phyloP scores from a whole-genome alignment of 2,797 vertebrate species.

The Tolypeutes matacus region DNA sequence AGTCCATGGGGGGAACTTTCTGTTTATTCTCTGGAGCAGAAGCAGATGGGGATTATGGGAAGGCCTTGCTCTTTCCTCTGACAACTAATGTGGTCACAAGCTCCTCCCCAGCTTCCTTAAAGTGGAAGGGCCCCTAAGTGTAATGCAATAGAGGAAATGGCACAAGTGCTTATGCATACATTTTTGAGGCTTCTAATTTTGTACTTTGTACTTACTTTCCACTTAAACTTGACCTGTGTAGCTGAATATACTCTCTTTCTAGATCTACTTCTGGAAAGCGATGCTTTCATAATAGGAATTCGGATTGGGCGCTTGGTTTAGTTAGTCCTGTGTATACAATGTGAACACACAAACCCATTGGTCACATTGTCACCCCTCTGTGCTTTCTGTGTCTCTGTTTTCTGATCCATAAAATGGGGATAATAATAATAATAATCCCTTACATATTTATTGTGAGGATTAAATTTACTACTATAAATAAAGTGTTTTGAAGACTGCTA shows the following conservation, averaged over 20 bases:
- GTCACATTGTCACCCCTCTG: neutral
- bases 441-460: slow-evolving; percentile 19
- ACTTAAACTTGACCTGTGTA: slow-evolving; percentile 48
- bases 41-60: slow-evolving; percentile 41
- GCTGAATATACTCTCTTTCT: slow-evolving; percentile 4
- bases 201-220: neutral
- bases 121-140: neutral
- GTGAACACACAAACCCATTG: neutral
- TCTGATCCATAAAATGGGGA: slow-evolving; percentile 54
- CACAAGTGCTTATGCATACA: neutral
- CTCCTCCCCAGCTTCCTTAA: neutral
- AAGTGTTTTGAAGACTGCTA: slow-evolving; percentile 40
- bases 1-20: slow-evolving; percentile 29
- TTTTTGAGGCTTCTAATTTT: slow-evolving; percentile 49
- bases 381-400: slow-evolving; percentile 35
- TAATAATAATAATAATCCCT: neutral
- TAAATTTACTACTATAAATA: slow-evolving; percentile 11
- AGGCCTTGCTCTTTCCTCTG: slow-evolving; percentile 33
- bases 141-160: slow-evolving; percentile 15
- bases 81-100: neutral
- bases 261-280: slow-evolving; percentile 15
- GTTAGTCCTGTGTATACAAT: neutral
- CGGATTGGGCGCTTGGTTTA: neutral
- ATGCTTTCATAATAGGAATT: slow-evolving; percentile 2
- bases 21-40: slow-evolving; percentile 52